Conservation (phyloP, 2,113 vertebrate species). For the Thamnophis sirtalis region DNA sequence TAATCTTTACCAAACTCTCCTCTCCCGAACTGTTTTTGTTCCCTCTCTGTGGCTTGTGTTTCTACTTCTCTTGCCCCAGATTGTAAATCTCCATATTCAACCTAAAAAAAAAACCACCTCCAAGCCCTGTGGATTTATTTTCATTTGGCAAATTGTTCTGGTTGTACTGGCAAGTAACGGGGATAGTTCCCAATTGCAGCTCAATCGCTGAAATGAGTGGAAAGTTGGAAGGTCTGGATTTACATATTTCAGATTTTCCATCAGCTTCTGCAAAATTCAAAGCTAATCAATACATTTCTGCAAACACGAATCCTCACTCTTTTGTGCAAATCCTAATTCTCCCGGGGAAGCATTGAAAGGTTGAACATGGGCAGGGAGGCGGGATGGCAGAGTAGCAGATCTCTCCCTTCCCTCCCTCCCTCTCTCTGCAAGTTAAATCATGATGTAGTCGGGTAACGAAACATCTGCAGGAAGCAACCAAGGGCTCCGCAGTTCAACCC, state of each 20-base stretch:
- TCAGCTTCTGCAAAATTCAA: not conserved
- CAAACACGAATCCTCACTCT: not conserved
- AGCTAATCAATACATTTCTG: not conserved
- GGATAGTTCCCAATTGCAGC: not conserved
- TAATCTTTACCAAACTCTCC: not conserved
- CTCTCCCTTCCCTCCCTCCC: not conserved
- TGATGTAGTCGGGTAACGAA: not conserved
- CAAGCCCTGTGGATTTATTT: not conserved
- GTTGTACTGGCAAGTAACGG: not conserved
- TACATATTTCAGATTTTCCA: not conserved
- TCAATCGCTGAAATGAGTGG: not conserved
- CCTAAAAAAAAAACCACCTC: not conserved
- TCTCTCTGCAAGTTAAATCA: not conserved
- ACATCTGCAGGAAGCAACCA: not conserved
- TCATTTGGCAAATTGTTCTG: not conserved
- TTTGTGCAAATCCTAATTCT: not conserved
- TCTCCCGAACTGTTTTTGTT: not conserved
- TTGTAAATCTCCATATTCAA: not conserved
- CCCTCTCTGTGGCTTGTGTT: not conserved
- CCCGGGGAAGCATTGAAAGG: not conserved
- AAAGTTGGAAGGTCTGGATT: not conserved
- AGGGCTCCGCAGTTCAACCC: not conserved
- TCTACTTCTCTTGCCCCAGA: not conserved
- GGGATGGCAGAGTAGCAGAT: not conserved
- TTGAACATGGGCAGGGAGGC: not conserved